These are phyloP conservation scores for Trididemnum clinides DNA, from an alignment of 23 tunicate genomes.

Conservation along the genomic window DNA sequence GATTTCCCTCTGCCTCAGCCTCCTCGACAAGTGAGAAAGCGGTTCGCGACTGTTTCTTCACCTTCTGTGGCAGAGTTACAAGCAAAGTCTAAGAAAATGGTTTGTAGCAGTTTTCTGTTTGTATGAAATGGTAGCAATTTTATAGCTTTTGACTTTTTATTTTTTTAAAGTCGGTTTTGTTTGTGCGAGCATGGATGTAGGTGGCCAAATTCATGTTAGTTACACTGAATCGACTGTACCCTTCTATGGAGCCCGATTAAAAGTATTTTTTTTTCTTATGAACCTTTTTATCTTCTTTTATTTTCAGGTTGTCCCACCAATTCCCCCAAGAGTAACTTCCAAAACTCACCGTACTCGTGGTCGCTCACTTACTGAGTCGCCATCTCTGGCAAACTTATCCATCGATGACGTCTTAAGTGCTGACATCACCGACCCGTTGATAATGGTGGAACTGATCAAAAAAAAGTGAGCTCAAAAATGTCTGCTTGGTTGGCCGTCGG, in stretches of 20 bases:
- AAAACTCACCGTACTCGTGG: conserved; percentile 14
- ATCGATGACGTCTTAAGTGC: conserved; percentile 63
- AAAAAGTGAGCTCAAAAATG: background rate
- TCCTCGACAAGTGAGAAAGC: background rate
- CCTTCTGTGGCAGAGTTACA: background rate
- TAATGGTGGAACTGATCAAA: conserved; percentile 48
- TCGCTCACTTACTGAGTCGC: conserved; percentile 7
- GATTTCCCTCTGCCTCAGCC: conserved; percentile 11
- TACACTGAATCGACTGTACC: too few relatives aligned
- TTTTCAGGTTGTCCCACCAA: background rate
- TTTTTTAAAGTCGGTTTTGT: too few relatives aligned
- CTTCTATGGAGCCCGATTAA: too few relatives aligned
- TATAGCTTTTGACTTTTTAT: too few relatives aligned
- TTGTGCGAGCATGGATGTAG: too few relatives aligned
- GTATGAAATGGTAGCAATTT: too few relatives aligned
- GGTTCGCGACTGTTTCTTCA: background rate
- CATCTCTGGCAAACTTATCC: conserved; percentile 10
- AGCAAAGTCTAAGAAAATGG: background rate
- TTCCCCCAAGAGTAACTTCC: background rate
- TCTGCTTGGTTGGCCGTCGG: too few relatives aligned
- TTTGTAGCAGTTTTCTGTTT: too few relatives aligned
- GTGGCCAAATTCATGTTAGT: too few relatives aligned
- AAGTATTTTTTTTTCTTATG: too few relatives aligned
- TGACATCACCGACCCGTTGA: conserved; percentile 66
- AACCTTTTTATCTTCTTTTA: background rate